Percentiles rank a stretch among this genome's conserved stretches.
Evolutionary conservation across 2,888 invertebrate species (phyloP).

Genomic region (Cephus pygmeus): DNA sequence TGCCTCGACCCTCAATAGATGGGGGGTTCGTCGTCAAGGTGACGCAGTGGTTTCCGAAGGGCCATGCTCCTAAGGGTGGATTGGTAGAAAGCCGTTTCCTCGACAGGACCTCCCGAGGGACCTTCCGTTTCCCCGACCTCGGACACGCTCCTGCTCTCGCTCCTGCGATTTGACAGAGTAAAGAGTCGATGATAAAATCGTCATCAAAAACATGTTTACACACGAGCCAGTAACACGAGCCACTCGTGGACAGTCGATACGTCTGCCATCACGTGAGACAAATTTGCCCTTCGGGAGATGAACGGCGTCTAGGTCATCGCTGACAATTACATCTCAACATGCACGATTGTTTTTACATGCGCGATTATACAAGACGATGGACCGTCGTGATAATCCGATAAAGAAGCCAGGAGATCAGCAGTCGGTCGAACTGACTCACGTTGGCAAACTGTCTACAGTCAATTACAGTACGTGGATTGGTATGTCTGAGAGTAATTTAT

Average conservation of each 20-base stretch:
- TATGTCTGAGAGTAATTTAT: neutral
- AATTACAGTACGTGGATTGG: neutral
- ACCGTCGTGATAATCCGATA: neutral
- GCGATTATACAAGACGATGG: neutral
- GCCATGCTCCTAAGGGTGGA: constrained; percentile 15
- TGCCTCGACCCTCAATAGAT: constrained; percentile 35
- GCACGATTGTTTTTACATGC: neutral
- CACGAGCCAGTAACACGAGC: neutral
- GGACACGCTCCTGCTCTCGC: constrained; percentile 36
- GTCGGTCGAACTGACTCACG: neutral
- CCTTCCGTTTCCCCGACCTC: constrained; percentile 38
- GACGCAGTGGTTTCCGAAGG: constrained; percentile 41
- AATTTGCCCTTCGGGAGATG: neutral
- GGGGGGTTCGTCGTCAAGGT: constrained; percentile 46
- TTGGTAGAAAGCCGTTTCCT: constrained; percentile 32
- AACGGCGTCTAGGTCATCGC: neutral
- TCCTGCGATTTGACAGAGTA: constrained; percentile 28
- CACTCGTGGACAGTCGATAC: neutral
- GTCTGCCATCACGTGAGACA: neutral
- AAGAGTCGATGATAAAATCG: neutral
- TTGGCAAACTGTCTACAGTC: neutral
- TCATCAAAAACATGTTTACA: neutral
- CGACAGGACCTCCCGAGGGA: constrained; percentile 32
- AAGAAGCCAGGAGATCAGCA: neutral
- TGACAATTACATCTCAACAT: neutral